Conservation (phyloP, 2,797 vertebrate genomes). For the Ptychobarbus kaznakovi region DNA sequence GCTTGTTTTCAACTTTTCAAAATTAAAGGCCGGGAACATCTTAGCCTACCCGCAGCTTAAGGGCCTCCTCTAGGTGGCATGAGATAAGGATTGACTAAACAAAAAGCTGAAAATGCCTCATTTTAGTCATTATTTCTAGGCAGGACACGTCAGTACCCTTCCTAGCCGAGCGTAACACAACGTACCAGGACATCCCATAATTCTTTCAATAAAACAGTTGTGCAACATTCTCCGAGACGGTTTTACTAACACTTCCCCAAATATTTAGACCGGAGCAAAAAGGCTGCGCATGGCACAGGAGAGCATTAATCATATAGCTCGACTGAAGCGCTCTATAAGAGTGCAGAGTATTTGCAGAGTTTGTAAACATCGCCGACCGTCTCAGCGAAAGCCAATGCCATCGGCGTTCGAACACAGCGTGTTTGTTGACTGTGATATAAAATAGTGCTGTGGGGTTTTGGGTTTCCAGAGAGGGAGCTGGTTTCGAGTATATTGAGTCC, state of each 20-base stretch:
- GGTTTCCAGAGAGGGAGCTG: slow-evolving; percentile 82
- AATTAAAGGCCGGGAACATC: not conserved
- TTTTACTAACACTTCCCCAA: slow-evolving; percentile 59
- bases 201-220: slow-evolving; percentile 50
- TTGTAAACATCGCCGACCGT: slow-evolving; percentile 59
- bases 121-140: slow-evolving; percentile 1
- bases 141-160: slow-evolving; percentile 12
- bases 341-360: slow-evolving; percentile 59
- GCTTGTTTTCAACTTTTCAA: not conserved
- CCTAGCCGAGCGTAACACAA: slow-evolving; percentile 1
- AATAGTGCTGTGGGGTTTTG: slow-evolving; percentile 84
- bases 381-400: slow-evolving; percentile 64
- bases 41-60: not conserved
- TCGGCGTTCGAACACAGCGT: slow-evolving; percentile 77
- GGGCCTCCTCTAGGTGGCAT: slow-evolving; percentile 7
- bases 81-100: slow-evolving; percentile 22
- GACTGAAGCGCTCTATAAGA: slow-evolving; percentile 57
- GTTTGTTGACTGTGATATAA: slow-evolving; percentile 84
- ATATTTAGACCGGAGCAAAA: slow-evolving; percentile 61
- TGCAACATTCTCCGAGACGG: slow-evolving; percentile 49
- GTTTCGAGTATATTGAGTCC: slow-evolving; percentile 84
- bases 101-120: slow-evolving; percentile 5
- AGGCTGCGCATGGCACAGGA: slow-evolving; percentile 53
- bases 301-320: slow-evolving; percentile 59
- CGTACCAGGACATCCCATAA: slow-evolving; percentile 48